A percentile compares a stretch with the other conserved stretches of the same genome.
These are phyloP conservation scores for Cenopis cana DNA, from an alignment of 2,888 invertebrate species.

Conservation along the genomic window DNA sequence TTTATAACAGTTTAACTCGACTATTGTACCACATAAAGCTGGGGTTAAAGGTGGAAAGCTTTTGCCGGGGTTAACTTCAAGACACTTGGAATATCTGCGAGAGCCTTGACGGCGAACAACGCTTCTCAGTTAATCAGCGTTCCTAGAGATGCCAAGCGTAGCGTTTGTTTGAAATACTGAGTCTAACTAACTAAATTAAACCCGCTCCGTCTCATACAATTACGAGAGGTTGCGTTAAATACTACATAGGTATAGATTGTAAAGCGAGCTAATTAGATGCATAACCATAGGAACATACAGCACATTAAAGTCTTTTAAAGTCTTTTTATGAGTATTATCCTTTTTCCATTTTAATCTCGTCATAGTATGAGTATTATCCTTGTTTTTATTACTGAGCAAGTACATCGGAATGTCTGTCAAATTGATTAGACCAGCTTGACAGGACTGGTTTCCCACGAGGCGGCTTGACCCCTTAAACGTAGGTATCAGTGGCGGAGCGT, in stretches of 20 bases:
- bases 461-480: too few relatives aligned
- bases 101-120: constrained; percentile 11
- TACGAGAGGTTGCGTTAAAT: constrained; percentile 15
- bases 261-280: background rate
- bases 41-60: background rate
- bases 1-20: background rate
- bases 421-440: too few relatives aligned
- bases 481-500: too few relatives aligned
- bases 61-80: constrained; percentile 8
- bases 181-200: constrained; percentile 39
- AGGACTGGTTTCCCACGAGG: too few relatives aligned
- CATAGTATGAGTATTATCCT: too few relatives aligned
- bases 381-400: too few relatives aligned
- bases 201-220: constrained; percentile 24
- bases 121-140: constrained; percentile 41
- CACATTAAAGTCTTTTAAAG: too few relatives aligned
- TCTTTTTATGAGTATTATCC: too few relatives aligned
- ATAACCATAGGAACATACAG: background rate
- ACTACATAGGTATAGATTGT: background rate
- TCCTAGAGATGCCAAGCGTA: constrained; percentile 37
- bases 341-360: too few relatives aligned
- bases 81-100: constrained; percentile 22
- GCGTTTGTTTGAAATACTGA: constrained; percentile 39
- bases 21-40: background rate
- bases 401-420: too few relatives aligned